Evolutionary conservation across 2,797 vertebrate genomes (phyloP).

Genomic region (Pseudomugil gertrudae): DNA sequence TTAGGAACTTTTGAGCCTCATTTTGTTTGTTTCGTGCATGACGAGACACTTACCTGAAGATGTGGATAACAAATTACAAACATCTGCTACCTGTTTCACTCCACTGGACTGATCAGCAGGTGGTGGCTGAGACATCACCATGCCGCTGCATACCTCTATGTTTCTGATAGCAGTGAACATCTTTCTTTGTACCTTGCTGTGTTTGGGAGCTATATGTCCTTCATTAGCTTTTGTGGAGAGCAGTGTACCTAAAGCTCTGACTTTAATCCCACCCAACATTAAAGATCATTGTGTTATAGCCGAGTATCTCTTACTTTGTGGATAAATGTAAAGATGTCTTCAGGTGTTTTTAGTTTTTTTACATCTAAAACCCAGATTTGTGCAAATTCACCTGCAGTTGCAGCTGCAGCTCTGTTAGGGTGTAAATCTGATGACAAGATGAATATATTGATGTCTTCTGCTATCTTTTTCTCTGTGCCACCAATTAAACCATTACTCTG

Average conservation of each 20-base stretch:
- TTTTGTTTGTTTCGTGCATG: neutral
- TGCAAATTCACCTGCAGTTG: conserved; percentile 9
- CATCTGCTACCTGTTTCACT: neutral
- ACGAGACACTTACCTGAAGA: neutral
- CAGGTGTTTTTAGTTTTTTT: neutral
- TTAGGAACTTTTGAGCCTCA: neutral
- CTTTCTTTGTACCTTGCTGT: neutral
- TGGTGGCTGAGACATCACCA: neutral
- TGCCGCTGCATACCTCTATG: neutral
- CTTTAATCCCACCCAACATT: conserved; percentile 11
- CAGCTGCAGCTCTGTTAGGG: conserved; percentile 23
- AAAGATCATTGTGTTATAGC: conserved; percentile 6
- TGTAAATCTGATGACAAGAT: conserved; percentile 67
- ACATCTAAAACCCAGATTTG: conserved; percentile 1
- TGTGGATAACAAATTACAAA: neutral
- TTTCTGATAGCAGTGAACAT: neutral
- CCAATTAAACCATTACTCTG: conserved; percentile 75
- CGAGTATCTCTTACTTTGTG: conserved; percentile 8
- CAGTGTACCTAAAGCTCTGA: neutral
- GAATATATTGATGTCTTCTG: conserved; percentile 52
- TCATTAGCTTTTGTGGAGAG: neutral
- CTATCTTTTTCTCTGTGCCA: conserved; percentile 46
- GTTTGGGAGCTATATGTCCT: conserved; percentile 1
- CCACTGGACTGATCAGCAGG: neutral
- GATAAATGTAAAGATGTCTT: conserved; percentile 13